Conservation (phyloP, 2,888 invertebrate genomes). For the Mimachlamys varia region DNA sequence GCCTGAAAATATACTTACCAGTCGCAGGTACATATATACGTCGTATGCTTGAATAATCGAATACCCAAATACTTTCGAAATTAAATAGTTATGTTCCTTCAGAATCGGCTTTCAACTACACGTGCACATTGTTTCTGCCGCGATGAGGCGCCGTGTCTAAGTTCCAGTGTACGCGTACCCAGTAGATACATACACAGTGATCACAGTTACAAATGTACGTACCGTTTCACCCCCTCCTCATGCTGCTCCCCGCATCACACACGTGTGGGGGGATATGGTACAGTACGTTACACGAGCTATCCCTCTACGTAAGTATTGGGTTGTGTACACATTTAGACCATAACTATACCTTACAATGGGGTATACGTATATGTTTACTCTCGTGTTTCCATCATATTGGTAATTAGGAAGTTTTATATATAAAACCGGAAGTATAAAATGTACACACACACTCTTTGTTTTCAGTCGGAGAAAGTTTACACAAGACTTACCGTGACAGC, state of each 20-base stretch:
- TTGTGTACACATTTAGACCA: background rate
- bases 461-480: background rate
- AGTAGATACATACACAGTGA: background rate
- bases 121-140: background rate
- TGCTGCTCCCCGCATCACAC: background rate
- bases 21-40: background rate
- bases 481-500: background rate
- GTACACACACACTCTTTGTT: background rate
- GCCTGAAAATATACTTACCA: background rate
- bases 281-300: background rate
- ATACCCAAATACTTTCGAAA: too few species aligned
- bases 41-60: too few species aligned
- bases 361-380: background rate
- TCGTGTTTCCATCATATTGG: background rate
- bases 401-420: conserved; percentile 13
- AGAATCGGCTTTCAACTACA: background rate
- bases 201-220: background rate
- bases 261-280: background rate
- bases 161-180: background rate
- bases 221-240: background rate
- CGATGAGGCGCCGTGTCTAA: background rate
- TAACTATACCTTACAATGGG: background rate
- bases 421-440: conserved; percentile 18
- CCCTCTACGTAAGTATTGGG: background rate
- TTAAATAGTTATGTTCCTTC: background rate